These are phyloP conservation scores for Rhincodon typus DNA, from an alignment of 2,797 vertebrate species.

Conservation along the genomic window DNA sequence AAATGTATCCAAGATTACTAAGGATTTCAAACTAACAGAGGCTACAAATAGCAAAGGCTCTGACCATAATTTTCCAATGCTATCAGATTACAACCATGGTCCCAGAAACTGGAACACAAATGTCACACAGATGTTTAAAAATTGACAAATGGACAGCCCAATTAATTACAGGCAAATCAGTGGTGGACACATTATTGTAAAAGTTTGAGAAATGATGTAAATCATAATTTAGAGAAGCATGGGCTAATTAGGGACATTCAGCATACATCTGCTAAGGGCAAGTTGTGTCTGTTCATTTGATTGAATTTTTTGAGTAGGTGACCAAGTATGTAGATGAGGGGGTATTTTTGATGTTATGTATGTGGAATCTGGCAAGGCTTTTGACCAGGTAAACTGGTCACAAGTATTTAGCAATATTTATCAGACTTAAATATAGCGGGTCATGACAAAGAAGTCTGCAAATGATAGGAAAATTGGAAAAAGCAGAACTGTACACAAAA, in stretches of 20 bases:
- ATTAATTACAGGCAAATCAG: not conserved
- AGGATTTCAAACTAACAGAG: not conserved
- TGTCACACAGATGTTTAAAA: not conserved
- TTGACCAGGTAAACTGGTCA: not conserved
- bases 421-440: not conserved
- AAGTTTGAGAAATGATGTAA: not conserved
- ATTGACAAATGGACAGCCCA: not conserved
- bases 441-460: not conserved
- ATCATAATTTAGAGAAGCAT: not conserved
- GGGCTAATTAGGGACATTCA: not conserved
- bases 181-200: not conserved
- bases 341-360: not conserved
- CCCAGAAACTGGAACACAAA: not conserved
- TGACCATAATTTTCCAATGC: not conserved
- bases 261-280: not conserved
- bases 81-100: not conserved
- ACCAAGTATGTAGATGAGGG: too few species aligned
- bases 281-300: not conserved
- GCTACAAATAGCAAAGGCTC: not conserved
- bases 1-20: not conserved
- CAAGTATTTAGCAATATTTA: not conserved
- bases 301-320: not conserved
- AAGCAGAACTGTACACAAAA: not conserved
- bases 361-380: not conserved
- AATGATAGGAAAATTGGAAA: not conserved